Base-by-base conservation (phyloP, 2,888 invertebrate species). In the Octonoba sinensis region DNA sequence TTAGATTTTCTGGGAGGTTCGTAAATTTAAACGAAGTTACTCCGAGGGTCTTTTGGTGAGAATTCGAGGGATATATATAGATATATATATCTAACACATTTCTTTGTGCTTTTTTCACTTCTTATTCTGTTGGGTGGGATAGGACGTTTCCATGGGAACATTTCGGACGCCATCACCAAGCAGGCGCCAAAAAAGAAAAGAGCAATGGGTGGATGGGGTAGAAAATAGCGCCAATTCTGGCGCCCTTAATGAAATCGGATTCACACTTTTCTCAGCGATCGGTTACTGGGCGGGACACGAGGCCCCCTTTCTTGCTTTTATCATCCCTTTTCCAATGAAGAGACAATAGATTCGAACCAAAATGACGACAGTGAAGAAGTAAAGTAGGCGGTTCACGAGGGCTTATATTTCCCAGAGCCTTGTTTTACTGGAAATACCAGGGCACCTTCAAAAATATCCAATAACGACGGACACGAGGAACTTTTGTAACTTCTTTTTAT, bases 11-110 rank as follows among this genome's bases (percentile, higher is more conserved):
- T 65, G 22, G 47, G 62, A 81, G 56, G 78, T 81, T 81, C 73
- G 79, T 69, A 81, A 81, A 81, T 81, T 81, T 69, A 56, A 81
- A 81, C 73, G 73, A 81, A 81, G 74, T 81, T 81, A 81, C 62
- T 81, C 79, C 72, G 54, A 27, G 44, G 73, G 73, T 44, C 51
- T 78, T 59, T 22, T n/a, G 44, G 13, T 44, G 62, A 62, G 46
- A n/a, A 27, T 15, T 18, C 62, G n/a, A 22, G 18, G 4, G 62
- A 13, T 16, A 27, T 60, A 24, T 62, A 62, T 62, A 60, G 27
- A 27, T 60, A 18, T 16, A n/a, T n/a, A n/a, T n/a, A n/a, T n/a
- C n/a, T n/a, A 27, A 27, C 59, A 16, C 24, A 15, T 59, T 27
- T 66, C 56, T 24, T 47, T 36, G 46, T 66, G 24, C 60, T 67